phyloP scores from a whole-genome alignment of 1,140 invertebrate genomes.

The Nilaparvata lugens region DNA sequence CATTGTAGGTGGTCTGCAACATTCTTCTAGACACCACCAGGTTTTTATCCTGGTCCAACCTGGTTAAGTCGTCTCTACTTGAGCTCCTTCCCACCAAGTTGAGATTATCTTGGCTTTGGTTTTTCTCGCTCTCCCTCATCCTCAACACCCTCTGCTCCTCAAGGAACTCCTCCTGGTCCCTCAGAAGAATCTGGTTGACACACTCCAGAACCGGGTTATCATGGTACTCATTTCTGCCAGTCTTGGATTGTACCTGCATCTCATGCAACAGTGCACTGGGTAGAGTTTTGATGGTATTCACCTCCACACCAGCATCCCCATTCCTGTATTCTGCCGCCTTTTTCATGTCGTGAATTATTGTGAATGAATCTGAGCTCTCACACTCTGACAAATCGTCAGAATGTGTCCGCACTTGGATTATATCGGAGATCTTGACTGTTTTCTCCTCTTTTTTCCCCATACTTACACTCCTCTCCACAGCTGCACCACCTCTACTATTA shows the following conservation, averaged over 20 bases:
- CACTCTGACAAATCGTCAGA: too few relatives aligned
- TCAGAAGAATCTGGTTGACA: constrained; percentile 62
- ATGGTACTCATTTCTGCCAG: constrained; percentile 30
- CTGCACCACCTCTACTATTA: too few relatives aligned
- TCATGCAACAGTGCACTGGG: constrained; percentile 17
- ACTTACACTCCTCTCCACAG: too few relatives aligned
- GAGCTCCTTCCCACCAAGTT: background rate
- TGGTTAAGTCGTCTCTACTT: constrained; percentile 5
- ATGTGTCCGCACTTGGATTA: too few relatives aligned
- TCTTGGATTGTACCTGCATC: constrained; percentile 9
- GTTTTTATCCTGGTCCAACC: background rate
- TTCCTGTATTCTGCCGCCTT: background rate
- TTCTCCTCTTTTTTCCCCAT: too few relatives aligned
- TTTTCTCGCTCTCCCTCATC: constrained; percentile 10
- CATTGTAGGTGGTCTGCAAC: background rate
- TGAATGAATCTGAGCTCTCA: background rate
- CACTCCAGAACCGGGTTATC: constrained; percentile 67
- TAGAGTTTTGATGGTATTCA: constrained; percentile 7
- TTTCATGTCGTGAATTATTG: background rate
- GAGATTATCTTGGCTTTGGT: background rate
- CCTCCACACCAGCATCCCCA: background rate
- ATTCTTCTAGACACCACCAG: background rate
- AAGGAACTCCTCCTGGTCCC: constrained; percentile 40
- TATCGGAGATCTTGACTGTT: too few relatives aligned
- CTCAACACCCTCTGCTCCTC: constrained; percentile 17